Evolutionary conservation across 1,140 invertebrate genomes (phyloP).

Genomic region (Eueides isabella): DNA sequence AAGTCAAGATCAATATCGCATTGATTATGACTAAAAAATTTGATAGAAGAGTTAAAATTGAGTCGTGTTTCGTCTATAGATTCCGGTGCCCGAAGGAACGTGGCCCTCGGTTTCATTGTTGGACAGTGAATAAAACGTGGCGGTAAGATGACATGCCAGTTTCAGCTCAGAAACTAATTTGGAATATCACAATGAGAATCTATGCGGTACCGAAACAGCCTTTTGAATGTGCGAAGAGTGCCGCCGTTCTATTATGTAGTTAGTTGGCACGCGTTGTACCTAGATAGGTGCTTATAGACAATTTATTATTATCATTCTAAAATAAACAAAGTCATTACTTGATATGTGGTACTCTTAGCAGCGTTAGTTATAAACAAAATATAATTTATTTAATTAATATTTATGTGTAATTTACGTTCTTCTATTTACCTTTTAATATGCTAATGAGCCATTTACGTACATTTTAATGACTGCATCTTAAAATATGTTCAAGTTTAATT

Average conservation of each 20-base stretch:
- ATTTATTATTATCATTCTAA: conserved; percentile 30
- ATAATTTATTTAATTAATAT: background rate
- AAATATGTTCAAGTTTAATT: background rate
- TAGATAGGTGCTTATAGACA: conserved; percentile 14
- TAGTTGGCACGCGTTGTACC: conserved; percentile 61
- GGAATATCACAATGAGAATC: conserved; percentile 79
- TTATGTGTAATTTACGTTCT: conserved; percentile 18
- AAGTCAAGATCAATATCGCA: conserved; percentile 56
- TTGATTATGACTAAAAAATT: conserved; percentile 51
- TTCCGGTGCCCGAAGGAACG: conserved; percentile 72
- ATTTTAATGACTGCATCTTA: conserved; percentile 16
- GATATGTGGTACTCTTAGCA: background rate
- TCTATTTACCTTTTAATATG: conserved; percentile 9
- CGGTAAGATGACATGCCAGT: conserved; percentile 73
- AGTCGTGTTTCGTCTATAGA: conserved; percentile 66
- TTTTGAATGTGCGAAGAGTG: conserved; percentile 71
- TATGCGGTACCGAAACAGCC: conserved; percentile 74
- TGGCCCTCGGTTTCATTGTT: conserved; percentile 74
- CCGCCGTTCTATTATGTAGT: conserved; percentile 53
- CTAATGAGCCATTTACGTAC: conserved; percentile 8
- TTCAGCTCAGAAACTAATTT: conserved; percentile 80
- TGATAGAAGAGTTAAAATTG: conserved; percentile 65
- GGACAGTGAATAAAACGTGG: conserved; percentile 72
- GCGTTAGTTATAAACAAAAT: background rate
- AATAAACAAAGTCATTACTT: conserved; percentile 10